Percentiles rank a stretch among this genome's conserved stretches.
phyloP scores from a whole-genome alignment of 2,888 invertebrate genomes.

The Spatulosminthurus flaviceps region DNA sequence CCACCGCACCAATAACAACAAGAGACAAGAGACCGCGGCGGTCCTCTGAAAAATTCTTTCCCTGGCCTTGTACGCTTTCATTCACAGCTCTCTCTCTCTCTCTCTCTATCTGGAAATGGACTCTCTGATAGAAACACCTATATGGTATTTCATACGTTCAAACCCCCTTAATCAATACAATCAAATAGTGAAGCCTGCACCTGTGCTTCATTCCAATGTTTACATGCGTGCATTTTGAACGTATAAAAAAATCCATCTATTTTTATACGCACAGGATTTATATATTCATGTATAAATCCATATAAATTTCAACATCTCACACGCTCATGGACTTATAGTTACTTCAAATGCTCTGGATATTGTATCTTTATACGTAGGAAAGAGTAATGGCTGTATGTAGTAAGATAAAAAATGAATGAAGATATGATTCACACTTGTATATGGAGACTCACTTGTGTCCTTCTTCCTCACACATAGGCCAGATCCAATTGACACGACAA shows the following conservation, averaged over 20 bases:
- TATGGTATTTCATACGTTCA: not conserved
- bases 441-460: not conserved
- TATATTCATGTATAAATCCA: not conserved
- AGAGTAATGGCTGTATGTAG: not conserved
- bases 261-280: no score
- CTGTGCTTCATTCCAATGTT: conserved; percentile 20
- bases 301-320: conserved; percentile 17
- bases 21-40: no score
- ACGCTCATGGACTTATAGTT: not conserved
- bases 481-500: conserved; percentile 41
- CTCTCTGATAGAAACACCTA: not conserved
- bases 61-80: conserved; percentile 19
- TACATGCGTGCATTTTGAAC: no score
- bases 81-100: conserved; percentile 16
- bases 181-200: conserved; percentile 31
- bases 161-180: conserved; percentile 39
- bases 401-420: not conserved
- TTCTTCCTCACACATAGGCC: not conserved
- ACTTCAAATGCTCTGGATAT: not conserved
- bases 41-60: conserved; percentile 3
- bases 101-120: conserved; percentile 2
- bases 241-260: no score
- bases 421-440: not conserved
- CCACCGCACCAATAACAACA: not conserved
- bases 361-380: not conserved